phyloP scores from a whole-genome alignment of 2,888 invertebrate species.

The Oxyscelio sp. region DNA sequence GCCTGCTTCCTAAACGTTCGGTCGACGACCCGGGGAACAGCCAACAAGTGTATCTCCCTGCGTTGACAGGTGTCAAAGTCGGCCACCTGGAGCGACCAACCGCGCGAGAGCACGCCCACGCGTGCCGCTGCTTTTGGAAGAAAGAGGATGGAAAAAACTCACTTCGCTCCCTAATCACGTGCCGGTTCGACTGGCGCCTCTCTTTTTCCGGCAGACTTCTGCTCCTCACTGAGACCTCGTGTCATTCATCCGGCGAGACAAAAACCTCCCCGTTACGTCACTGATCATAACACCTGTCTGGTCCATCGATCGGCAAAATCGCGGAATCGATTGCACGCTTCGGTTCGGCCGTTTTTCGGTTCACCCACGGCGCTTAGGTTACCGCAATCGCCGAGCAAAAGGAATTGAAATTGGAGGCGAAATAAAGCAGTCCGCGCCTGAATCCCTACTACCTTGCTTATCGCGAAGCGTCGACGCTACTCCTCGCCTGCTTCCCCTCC shows the following conservation, averaged over 20 bases:
- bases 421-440: constrained; percentile 74
- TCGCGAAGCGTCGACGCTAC: constrained; percentile 72
- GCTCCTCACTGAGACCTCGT: constrained; percentile 2
- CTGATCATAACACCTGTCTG: not conserved
- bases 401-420: constrained; percentile 70
- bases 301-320: not conserved
- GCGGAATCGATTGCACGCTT: constrained; percentile 11
- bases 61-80: constrained; percentile 41
- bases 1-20: not conserved
- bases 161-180: constrained; percentile 39
- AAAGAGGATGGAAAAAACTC: constrained; percentile 19
- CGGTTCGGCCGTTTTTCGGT: not conserved
- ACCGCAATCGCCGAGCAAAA: constrained; percentile 45
- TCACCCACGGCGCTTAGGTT: constrained; percentile 4
- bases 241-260: constrained; percentile 4
- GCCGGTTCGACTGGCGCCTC: constrained; percentile 1
- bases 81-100: not conserved
- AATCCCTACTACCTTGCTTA: constrained; percentile 74
- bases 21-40: constrained; percentile 38
- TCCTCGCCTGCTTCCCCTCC: constrained; percentile 71
- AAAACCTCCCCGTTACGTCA: not conserved
- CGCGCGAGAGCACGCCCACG: not conserved
- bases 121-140: not conserved
- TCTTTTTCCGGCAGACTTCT: not conserved
- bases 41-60: constrained; percentile 31